These are phyloP conservation scores for Sarcophaga rosellei DNA, from an alignment of 2,888 invertebrate genomes.

Conservation along the genomic window DNA sequence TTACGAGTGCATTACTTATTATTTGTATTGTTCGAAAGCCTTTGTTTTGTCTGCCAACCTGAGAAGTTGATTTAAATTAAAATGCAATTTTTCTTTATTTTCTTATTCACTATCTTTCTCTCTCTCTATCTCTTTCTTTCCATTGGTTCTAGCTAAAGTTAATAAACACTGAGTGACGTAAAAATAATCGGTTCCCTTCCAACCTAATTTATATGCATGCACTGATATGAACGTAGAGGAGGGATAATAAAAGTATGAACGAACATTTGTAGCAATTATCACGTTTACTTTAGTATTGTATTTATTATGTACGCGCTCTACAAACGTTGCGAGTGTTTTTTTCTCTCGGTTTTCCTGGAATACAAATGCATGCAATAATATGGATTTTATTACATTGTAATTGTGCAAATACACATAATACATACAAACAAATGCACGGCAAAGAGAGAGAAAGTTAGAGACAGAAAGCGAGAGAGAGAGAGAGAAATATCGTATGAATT, in stretches of 20 bases:
- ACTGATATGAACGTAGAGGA: background rate
- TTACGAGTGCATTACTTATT: background rate
- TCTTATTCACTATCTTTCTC: background rate
- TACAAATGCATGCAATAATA: background rate
- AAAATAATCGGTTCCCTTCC: too few relatives aligned
- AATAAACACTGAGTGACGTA: slow-evolving; percentile 10
- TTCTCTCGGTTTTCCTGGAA: background rate
- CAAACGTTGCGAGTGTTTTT: background rate
- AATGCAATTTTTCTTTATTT: background rate
- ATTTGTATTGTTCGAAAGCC: background rate
- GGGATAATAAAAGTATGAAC: background rate
- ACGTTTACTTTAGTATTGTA: slow-evolving; percentile 40
- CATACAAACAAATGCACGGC: too few relatives aligned
- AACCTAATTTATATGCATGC: too few relatives aligned
- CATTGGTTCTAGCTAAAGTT: background rate
- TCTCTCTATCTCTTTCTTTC: background rate
- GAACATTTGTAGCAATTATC: slow-evolving; percentile 57
- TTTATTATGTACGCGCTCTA: slow-evolving; percentile 4
- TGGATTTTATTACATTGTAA: background rate
- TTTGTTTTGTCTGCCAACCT: background rate
- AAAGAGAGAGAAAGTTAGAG: too few relatives aligned
- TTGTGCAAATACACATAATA: too few relatives aligned
- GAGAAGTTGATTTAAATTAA: background rate
- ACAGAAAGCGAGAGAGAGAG: too few relatives aligned
- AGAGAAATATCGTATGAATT: too few relatives aligned